Evolutionary conservation across 1,140 invertebrate species (phyloP), one percentile per base, ranked within the genome.

Genomic region (Pteromalus puparum): DNA sequence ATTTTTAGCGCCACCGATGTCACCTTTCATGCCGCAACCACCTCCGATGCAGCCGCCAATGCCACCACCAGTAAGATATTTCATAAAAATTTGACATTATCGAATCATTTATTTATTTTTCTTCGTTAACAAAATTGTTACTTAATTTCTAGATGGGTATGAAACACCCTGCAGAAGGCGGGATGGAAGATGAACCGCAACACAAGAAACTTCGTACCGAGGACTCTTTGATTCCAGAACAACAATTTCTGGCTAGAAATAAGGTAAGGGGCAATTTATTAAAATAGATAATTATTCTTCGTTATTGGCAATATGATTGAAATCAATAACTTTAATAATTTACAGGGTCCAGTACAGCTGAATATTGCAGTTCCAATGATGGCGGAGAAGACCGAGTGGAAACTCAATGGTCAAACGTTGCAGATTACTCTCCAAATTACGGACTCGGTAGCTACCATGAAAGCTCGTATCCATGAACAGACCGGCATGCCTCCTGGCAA

Each of bases 401-500:
- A 98, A 87, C 93, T 99, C n/a, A 97, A 97, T 91, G 99, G 99
- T 1, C 98, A 99, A 92, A 95, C 96, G 72, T 92, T 99, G 74
- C 95, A 94, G 26, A 94, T 99, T 34, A 96, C 96, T 2, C 90
- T 99, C 86, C 95, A 97, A 65, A 93, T 98, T 9, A 95, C 95
- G 9, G 97, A 99, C 87, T 94, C 95, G 1, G 96, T 99, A 2
- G 95, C 97, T 48, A 96, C 96, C 28, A 94, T 99, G 75, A 99
- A 99, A 93, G 95, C 96, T 2, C 96, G 97, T 89, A 95, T 99
- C 82, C 97, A 98, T 89, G 97, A 99, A 88, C 94, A 96, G 88
- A 97, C 97, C 80, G 97, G 96, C 67, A 97, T 99, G 95, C 98
- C 98, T n/a, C 97, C 97, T 73, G 98, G 98, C 79, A 99, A 99